Conservation (phyloP, 2,113 vertebrate species). For the Martes martes region DNA sequence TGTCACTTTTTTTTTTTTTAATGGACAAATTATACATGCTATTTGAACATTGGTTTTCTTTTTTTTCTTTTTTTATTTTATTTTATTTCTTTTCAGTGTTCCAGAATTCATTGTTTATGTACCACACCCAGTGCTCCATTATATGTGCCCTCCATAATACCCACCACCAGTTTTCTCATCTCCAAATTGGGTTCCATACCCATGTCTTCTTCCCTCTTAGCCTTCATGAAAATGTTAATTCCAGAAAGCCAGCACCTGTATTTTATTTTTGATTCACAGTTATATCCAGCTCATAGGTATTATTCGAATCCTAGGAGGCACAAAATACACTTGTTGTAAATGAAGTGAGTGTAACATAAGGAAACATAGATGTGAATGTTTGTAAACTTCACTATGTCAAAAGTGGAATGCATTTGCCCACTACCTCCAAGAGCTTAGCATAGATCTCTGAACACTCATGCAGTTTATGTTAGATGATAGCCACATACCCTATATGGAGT, state of each 20-base stretch:
- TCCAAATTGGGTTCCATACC: not conserved
- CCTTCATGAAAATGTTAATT: not conserved
- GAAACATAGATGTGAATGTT: not conserved
- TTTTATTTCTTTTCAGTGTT: no score
- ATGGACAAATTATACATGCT: not conserved
- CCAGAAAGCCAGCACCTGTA: not conserved
- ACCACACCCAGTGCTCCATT: no score
- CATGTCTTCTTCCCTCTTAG: not conserved
- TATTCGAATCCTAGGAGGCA: not conserved
- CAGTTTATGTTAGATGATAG: not conserved
- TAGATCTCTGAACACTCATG: not conserved
- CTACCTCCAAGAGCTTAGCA: not conserved
- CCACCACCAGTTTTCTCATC: not conserved
- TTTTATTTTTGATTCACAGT: not conserved
- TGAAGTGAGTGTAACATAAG: not conserved
- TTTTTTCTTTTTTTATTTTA: no score
- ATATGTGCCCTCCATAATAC: no score
- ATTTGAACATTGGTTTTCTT: not conserved
- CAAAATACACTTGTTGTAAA: not conserved
- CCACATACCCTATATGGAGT: not conserved
- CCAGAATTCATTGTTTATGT: no score
- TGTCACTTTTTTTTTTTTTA: not conserved
- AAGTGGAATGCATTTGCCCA: not conserved
- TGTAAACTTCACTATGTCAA: not conserved
- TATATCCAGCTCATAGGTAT: not conserved